A percentile compares a stretch with the other conserved stretches of the same genome.
Conservation (phyloP, 2,113 vertebrate genomes). For the Pelecanus crispus region DNA sequence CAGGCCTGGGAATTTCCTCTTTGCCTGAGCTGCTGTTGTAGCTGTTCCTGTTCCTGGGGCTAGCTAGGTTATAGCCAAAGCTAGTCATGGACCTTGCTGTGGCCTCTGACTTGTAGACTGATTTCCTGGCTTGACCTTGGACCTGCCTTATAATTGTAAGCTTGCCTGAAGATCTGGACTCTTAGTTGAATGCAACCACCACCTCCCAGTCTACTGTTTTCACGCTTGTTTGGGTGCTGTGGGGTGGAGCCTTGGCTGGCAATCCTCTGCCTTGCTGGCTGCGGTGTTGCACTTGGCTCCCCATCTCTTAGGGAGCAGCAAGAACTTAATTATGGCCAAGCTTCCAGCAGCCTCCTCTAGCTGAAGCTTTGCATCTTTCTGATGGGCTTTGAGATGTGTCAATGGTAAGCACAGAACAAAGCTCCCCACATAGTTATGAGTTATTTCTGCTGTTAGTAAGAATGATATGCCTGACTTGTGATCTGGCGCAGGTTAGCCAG, state of each 20-base stretch:
- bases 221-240: not conserved
- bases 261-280: not conserved
- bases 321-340: not conserved
- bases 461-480: not conserved
- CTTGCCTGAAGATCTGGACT: not conserved
- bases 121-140: not conserved
- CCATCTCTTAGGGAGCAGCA: not conserved
- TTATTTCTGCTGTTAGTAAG: not conserved
- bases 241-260: not conserved
- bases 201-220: not conserved
- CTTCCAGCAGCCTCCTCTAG: not conserved
- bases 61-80: fast-evolving
- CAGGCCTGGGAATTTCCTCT: no score
- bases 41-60: not conserved
- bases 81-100: not conserved
- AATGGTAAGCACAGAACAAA: not conserved
- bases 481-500: not conserved
- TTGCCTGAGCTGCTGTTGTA: not conserved
- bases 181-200: not conserved
- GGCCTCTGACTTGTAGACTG: not conserved
- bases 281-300: not conserved
- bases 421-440: not conserved
- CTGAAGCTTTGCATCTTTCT: not conserved
- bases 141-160: no score
- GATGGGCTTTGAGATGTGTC: not conserved